phyloP scores from a whole-genome alignment of 92 coral and sea anemone species.

The Palythoa heliodiscus region DNA sequence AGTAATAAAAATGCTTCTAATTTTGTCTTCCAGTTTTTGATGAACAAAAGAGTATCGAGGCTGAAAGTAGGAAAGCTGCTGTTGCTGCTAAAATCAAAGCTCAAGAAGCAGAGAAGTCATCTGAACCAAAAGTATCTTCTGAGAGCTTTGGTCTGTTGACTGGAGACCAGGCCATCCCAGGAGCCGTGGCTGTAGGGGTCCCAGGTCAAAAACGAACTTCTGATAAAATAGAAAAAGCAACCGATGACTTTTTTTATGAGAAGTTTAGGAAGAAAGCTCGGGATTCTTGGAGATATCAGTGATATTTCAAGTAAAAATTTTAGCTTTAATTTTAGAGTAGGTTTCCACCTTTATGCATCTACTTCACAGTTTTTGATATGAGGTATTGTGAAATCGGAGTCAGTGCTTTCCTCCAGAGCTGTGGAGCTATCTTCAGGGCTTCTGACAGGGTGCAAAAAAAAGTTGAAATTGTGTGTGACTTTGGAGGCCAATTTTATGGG shows the following conservation, averaged over 20 bases:
- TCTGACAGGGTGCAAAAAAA: too few species aligned
- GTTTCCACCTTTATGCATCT: too few species aligned
- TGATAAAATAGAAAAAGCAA: constrained; percentile 83
- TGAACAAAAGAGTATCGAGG: constrained; percentile 80
- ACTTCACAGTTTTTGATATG: too few species aligned
- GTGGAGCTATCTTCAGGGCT: too few species aligned
- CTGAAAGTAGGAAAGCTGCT: constrained; percentile 87
- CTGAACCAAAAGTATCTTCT: constrained; percentile 80
- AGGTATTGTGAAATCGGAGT: too few species aligned
- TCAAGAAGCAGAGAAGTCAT: constrained; percentile 66
- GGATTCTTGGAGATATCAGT: constrained; percentile 99
- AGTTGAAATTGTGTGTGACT: too few species aligned
- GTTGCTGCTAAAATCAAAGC: constrained; percentile 72
- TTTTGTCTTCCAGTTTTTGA: constrained; percentile 67
- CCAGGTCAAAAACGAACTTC: constrained; percentile 64
- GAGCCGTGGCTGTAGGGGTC: constrained; percentile 53
- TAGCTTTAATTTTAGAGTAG: too few species aligned
- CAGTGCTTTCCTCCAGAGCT: too few species aligned
- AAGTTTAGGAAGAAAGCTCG: constrained; percentile 90
- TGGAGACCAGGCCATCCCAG: constrained; percentile 50
- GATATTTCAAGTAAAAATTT: background rate
- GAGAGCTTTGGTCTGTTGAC: constrained; percentile 56
- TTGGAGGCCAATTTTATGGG: too few species aligned
- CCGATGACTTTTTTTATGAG: constrained; percentile 98
- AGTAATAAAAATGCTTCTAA: too few species aligned